Evolutionary conservation across 2,113 vertebrate genomes (phyloP), one percentile per base, ranked within the genome.

Genomic region (Xiphophorus couchianus): DNA sequence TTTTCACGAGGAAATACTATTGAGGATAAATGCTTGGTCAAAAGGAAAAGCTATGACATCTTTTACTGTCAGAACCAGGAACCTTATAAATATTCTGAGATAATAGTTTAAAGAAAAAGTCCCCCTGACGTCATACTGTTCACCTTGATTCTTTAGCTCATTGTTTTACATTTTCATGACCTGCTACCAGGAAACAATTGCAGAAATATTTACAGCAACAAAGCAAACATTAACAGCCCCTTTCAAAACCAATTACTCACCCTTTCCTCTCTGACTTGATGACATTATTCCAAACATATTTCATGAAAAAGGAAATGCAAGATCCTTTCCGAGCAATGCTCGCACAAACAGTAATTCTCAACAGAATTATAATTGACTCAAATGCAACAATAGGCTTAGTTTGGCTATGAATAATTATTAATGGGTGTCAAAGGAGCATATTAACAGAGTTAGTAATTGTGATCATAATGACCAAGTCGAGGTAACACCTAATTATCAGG

Each of bases 211-310:
- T 14, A 28, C 33, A 31, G 4, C 28, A 29, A 67, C 19, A 42
- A 4, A 4, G 6, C 19, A 58, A 58, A n/a, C 0, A 58, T 58
- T n/a, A n/a, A n/a, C 51, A 58, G 19, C 51, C 22, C 25, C 25
- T 29, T 64, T 25, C 4, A 5, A n/a, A 58, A 9, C 9, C 8
- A 9, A 8, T 10, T 29, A 61, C 19, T 75, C 65, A 44, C 25
- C 27, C 60, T 70, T 81, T 69, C 51, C 77, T 62, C 13, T 78
- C 13, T 22, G 44, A 73, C 28, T 44, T 29, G 11, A 22, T 71
- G 27, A 37, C 1, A n/a, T 33, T 25, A 51, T 12, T 31, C 31
- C 14, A 62, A 51, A 73, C 11, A 66, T 11, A 13, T 63, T 70
- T 51, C 4, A 54, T 27, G 25, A 17, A 10, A n/a, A 22, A 54